A percentile compares a stretch with the other conserved stretches of the same genome.
Evolutionary conservation across 2,888 invertebrate genomes (phyloP).

Genomic region (Lordiphosa andalusiaca): DNA sequence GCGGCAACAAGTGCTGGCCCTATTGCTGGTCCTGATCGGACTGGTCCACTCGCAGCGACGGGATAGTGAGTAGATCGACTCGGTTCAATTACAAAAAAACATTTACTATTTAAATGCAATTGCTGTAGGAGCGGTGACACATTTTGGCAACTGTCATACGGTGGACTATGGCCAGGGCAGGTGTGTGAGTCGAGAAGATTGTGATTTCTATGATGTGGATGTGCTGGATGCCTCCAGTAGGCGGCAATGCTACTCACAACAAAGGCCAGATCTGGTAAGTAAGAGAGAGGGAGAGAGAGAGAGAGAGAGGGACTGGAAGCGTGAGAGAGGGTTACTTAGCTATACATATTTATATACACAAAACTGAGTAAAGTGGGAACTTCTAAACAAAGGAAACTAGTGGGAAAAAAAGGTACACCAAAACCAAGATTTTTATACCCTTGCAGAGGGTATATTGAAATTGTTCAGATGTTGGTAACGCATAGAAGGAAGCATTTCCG

Average conservation of each 20-base stretch:
- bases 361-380: no score
- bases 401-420: no score
- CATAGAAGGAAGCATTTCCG: no score
- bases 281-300: neutral
- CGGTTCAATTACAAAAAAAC: no score
- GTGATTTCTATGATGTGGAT: constrained; percentile 33
- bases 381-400: no score
- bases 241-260: constrained; percentile 37
- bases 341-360: no score
- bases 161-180: constrained; percentile 39
- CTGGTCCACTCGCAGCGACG: neutral
- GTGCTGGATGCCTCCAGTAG: constrained; percentile 19
- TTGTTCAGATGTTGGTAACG: no score
- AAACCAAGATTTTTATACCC: no score
- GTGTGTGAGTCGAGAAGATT: constrained; percentile 29
- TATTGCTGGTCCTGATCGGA: neutral
- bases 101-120: neutral
- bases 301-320: no score
- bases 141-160: constrained; percentile 46
- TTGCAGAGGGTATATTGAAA: no score
- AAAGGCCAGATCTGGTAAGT: constrained; percentile 47
- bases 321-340: no score
- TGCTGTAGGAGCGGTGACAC: constrained; percentile 22
- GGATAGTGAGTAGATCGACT: neutral
- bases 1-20: no score